Conservation (phyloP, 2,888 invertebrate species). For the Morpho helenor region DNA sequence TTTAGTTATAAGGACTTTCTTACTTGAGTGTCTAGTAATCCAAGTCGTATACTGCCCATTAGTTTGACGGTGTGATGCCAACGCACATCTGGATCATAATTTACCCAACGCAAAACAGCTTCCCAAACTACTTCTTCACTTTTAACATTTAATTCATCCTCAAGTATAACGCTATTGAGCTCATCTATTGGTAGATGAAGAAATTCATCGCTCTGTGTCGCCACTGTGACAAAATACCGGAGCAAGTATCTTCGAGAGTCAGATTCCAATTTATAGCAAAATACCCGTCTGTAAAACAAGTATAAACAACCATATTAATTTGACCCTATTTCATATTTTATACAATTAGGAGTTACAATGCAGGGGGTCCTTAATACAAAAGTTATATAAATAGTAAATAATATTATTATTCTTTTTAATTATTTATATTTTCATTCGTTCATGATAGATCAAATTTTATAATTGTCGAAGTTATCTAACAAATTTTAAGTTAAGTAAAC, state of each 20-base stretch:
- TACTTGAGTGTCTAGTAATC: conserved; percentile 89
- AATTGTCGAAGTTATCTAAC: no score
- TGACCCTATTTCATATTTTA: no score
- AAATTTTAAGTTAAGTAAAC: no score
- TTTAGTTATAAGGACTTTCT: conserved; percentile 14
- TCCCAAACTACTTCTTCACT: conserved; percentile 94
- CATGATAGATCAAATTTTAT: no score
- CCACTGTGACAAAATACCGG: conserved; percentile 87
- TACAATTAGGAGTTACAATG: no score
- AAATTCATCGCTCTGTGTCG: conserved; percentile 86
- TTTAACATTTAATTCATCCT: conserved; percentile 92
- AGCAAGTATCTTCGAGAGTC: conserved; percentile 85
- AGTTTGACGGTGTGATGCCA: conserved; percentile 87
- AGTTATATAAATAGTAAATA: no score
- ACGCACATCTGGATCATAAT: conserved; percentile 85
- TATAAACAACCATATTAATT: neutral
- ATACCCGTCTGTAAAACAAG: conserved; percentile 77
- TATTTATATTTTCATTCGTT: no score
- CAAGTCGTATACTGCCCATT: conserved; percentile 89
- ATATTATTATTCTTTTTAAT: no score
- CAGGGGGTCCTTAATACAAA: no score
- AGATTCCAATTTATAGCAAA: conserved; percentile 84
- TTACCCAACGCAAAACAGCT: conserved; percentile 91
- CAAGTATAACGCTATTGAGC: conserved; percentile 86
- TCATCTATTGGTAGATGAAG: conserved; percentile 85